Conservation (phyloP, 1,140 invertebrate genomes). For the Bactericera cockerelli region DNA sequence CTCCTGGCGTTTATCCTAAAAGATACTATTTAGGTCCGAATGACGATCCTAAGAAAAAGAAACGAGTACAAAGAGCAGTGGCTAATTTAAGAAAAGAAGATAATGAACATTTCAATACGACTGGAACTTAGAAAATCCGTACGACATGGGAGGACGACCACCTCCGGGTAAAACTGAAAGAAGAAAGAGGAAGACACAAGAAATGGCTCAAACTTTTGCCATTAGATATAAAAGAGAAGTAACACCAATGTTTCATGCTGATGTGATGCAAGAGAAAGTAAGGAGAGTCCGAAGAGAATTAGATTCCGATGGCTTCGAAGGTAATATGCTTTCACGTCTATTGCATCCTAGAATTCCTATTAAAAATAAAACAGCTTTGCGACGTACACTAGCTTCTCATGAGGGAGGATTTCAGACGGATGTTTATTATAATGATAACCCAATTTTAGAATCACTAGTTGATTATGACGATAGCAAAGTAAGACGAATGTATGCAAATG, state of each 20-base stretch:
- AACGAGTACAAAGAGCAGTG: not conserved
- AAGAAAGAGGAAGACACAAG: not conserved
- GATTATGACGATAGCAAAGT: conserved; percentile 7
- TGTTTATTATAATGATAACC: conserved; percentile 3
- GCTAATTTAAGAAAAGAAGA: not conserved
- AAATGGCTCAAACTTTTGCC: not conserved
- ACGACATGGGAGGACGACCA: not conserved
- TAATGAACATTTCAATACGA: not conserved
- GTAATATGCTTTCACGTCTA: conserved; percentile 3
- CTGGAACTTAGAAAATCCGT: not conserved
- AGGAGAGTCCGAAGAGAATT: not conserved
- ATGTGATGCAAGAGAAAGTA: not conserved
- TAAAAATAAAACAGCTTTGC: not conserved
- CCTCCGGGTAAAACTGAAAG: conserved; percentile 2
- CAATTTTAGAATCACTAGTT: not conserved
- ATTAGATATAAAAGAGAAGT: not conserved
- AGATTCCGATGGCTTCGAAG: not conserved
- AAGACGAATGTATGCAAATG: not conserved
- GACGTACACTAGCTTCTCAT: not conserved
- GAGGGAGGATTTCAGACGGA: not conserved
- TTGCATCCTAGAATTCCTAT: conserved; percentile 2
- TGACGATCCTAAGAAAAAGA: no score
- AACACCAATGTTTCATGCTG: not conserved
- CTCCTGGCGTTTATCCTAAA: no score
- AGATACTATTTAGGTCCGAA: no score